These are phyloP conservation scores for Tapirus indicus DNA, from an alignment of 2,797 vertebrate species.

Conservation along the genomic window DNA sequence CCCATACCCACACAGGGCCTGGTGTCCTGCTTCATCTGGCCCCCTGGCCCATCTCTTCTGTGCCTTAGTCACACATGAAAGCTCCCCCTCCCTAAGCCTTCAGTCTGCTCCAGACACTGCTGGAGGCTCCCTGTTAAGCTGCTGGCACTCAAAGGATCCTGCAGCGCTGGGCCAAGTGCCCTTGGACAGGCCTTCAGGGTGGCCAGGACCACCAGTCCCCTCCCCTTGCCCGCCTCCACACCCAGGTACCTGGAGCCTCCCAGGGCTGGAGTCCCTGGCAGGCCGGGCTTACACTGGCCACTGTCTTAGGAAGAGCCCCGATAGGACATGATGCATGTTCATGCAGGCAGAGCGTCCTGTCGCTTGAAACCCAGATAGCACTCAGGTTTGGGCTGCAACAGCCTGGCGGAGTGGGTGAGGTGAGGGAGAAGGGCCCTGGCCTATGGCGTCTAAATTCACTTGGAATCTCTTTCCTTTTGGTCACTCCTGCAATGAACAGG, in stretches of 20 bases:
- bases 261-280: background rate
- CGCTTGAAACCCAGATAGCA: background rate
- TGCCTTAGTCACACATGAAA: conserved; percentile 82
- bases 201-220: background rate
- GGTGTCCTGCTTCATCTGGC: conserved; percentile 18
- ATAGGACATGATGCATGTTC: too few species aligned
- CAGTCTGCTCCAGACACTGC: background rate
- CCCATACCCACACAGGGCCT: background rate
- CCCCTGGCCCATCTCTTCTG: conserved; percentile 72
- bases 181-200: background rate
- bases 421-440: background rate
- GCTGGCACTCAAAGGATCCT: conserved; percentile 55
- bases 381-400: background rate
- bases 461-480: background rate
- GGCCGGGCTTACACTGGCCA: background rate
- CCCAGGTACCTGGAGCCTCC: background rate
- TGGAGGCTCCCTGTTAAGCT: conserved; percentile 5
- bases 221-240: background rate
- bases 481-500: background rate
- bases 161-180: background rate
- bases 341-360: background rate
- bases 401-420: background rate
- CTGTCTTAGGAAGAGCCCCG: background rate
- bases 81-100: background rate
- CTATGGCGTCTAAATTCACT: background rate